Base-by-base conservation (phyloP, 1,140 invertebrate genomes). In the Gryon sp. region DNA sequence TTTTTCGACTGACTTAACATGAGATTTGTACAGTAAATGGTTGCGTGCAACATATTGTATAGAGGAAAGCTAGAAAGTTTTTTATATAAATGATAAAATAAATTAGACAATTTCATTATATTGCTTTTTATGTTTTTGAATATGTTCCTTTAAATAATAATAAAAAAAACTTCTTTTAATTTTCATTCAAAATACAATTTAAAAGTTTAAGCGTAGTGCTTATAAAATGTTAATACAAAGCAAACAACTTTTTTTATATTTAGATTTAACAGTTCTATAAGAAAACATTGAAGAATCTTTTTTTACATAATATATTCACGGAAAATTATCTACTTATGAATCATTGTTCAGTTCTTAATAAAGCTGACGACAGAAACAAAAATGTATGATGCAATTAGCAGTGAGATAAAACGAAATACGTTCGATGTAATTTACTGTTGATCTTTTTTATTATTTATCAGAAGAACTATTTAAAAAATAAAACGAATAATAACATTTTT, bases 261-360 rank as follows among this genome's bases (percentile, higher is more conserved):
- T 50, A 22, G 28, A 26, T 11, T 62, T 48, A 30, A n/a, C n/a
- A n/a, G 20, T 43, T 28, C 5, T 40, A 15, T 30, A 14, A 28
- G 32, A 40, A 28, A 38, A 40, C 19, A 40, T 20, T 24, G 4
- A 40, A 9, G 5, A 20, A 8, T 7, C 9, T 48, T 38, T 26
- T 60, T 46, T 50, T 63, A 20, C 45, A 63, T 65, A 53, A 65
- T 53, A 34, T 53, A 53, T 53, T 52, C 46, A 26, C n/a, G 28
- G 48, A 45, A 65, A 65, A 43, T 24, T 53, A 18, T 53, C 38
- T 34, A 45, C 7, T 45, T 53, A 26, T 65, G 60, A 65, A 45
- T 50, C 60, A 50, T 43, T 43, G 24, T 65, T 50, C 12, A 9
- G 7, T 20, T 50, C 45, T 50, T 5, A 50, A 50, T 63, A 63